Percentiles rank a stretch among this genome's conserved stretches.
These are phyloP conservation scores for Chaetorhynchus papuensis DNA, from an alignment of 2,113 vertebrate species.

Conservation along the genomic window DNA sequence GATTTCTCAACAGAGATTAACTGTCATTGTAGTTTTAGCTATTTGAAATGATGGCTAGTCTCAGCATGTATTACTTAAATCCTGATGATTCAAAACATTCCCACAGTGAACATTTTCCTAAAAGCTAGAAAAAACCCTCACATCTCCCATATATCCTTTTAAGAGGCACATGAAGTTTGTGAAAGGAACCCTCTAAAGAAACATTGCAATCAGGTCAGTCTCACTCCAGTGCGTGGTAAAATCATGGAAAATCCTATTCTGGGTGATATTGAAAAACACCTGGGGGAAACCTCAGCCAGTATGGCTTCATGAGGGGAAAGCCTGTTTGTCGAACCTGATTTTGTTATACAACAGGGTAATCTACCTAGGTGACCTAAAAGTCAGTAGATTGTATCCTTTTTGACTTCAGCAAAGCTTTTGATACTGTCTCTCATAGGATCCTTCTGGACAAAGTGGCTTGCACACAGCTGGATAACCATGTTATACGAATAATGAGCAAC, in stretches of 20 bases:
- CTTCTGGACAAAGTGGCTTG: not conserved
- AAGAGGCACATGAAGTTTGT: not conserved
- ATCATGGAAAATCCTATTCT: not conserved
- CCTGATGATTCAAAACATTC: not conserved
- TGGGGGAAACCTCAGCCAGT: not conserved
- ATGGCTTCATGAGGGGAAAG: not conserved
- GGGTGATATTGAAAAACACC: not conserved
- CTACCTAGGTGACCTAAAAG: not conserved
- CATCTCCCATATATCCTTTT: not conserved
- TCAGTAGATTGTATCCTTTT: not conserved
- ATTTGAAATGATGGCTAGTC: not conserved
- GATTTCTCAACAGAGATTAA: not conserved
- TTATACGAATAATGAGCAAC: not conserved
- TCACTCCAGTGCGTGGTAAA: not conserved
- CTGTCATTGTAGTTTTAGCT: not conserved
- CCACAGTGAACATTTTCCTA: not conserved
- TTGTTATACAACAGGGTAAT: not conserved
- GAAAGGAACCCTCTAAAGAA: not conserved
- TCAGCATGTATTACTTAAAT: not conserved
- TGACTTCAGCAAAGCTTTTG: not conserved
- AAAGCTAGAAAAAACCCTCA: not conserved
- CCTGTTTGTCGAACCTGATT: not conserved
- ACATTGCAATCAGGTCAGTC: not conserved
- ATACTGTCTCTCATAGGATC: not conserved
- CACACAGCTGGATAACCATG: not conserved